Evolutionary conservation across 2,888 invertebrate species (phyloP), one percentile per base, ranked within the genome.

Genomic region (Pyralis farinalis): DNA sequence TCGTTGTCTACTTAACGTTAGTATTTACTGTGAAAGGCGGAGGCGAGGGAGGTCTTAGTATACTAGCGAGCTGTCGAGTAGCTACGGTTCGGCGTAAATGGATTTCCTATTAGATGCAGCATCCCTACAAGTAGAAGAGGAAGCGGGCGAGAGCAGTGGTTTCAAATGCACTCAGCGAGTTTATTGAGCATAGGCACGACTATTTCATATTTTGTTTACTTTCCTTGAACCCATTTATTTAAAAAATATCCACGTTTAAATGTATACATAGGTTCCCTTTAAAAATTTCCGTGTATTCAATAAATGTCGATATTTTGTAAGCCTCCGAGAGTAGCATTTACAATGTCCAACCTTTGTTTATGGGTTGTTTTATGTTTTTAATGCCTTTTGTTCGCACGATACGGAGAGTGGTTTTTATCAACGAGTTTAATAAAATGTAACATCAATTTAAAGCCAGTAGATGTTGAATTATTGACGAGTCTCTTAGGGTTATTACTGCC

Each of bases 81-180:
- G 55, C 58, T 51, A 47, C 55, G 55, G 58, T 61, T 61, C 56
- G 53, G 55, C 56, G 68, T 71, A 76, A 77, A 76, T 76, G 68
- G 71, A 67, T 70, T 76, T 74, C 69, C 71, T 67, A 76, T 78
- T 71, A 68, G 64, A 62, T 59, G 51, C 54, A 56, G 59, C 63
- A 55, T 58, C 51, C 51, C 47, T 40, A 52, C 53, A 42, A 44
- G 57, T 52, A 53, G 58, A 63, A 61, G 62, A 64, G 65, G 55
- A 55, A 51, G 44, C 43, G 37, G 40, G 45, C 25, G 28, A 38
- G 33, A 30, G 48, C 52, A 21, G 9, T 37, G 46, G 40, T 41
- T 47, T 40, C 38, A 43, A 47, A 50, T 53, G 42, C 37, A 45
- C 46, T 44, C 29, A 20, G 34, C 34, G 16, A 43, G 37, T 45